Evolutionary conservation across 2,113 vertebrate species (phyloP), one percentile per base, ranked within the genome.

Genomic region (Eulacestoma nigropectus): DNA sequence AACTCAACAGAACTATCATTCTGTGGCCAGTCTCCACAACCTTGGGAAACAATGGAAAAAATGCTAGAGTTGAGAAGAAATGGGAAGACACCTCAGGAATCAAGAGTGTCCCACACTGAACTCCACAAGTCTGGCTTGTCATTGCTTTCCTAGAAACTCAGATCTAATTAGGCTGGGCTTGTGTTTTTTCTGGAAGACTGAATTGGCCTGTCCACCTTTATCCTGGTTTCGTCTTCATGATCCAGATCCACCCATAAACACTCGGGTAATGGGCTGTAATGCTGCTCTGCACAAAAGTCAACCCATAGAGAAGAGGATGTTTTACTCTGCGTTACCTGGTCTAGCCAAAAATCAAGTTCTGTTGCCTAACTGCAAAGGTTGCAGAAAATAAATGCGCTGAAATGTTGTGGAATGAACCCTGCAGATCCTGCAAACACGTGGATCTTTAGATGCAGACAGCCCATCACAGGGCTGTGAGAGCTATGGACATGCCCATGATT

Each of bases 81-180:
- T 1, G 0, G 18, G n/a, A 74, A 70, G 56, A 37, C 25, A 44
- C 17, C 3, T 65, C 30, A 16, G 49, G 55, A 80, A 67, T 55
- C n/a, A 33, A 75, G 35, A 9, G 8, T 44, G 26, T 64, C 22
- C 25, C n/a, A 49, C n/a, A 41, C 0, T 25, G 33, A 82, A 27
- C 20, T 49, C 27, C 23, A 44, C 0, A 0, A 69, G 7, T 26
- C 23, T 47, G 42, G 46, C 9, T 46, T 68, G 15, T 8, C 37
- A 12, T 12, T n/a, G 12, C 4, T 68, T 56, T 68, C 59, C 53
- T 75, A 32, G 33, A 72, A 89, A 26, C 25, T 87, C 41, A 30
- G 55, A 18, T 19, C 9, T 39, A 50, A 10, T 39, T 39, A 26
- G 26, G 19, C 11, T 37, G 23, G 1, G 0, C 3, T 52, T 56